phyloP scores from a whole-genome alignment of 2,113 vertebrate genomes.

The Polypterus senegalus region DNA sequence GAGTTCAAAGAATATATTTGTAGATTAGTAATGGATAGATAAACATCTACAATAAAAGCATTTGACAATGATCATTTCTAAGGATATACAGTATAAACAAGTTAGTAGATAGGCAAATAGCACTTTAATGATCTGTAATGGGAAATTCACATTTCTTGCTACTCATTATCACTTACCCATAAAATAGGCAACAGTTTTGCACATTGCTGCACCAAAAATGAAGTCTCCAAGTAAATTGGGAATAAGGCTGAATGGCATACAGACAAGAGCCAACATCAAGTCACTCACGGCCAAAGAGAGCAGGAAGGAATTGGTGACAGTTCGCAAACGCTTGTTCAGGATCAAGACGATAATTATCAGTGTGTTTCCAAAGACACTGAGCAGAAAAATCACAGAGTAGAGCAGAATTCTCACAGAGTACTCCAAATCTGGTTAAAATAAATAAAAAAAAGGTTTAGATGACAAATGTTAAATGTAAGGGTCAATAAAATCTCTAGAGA shows the following conservation, averaged over 20 bases:
- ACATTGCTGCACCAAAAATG: constrained; percentile 80
- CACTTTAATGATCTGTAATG: too few species aligned
- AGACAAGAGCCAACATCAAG: constrained; percentile 80
- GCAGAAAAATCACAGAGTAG: constrained; percentile 72
- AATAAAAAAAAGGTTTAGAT: background rate
- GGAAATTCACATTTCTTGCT: background rate
- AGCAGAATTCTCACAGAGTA: constrained; percentile 66
- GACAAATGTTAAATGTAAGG: too few species aligned
- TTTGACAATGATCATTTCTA: too few species aligned
- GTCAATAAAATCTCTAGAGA: too few species aligned
- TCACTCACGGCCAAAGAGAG: constrained; percentile 87
- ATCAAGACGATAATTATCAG: constrained; percentile 79
- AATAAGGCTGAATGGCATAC: constrained; percentile 90
- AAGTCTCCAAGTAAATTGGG: constrained; percentile 85
- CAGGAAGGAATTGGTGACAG: constrained; percentile 88
- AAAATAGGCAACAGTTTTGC: constrained; percentile 80
- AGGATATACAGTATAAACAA: too few species aligned
- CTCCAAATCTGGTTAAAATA: constrained; percentile 52
- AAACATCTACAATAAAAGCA: too few species aligned
- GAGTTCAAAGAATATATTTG: too few species aligned
- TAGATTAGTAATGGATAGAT: too few species aligned
- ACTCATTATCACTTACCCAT: constrained; percentile 63
- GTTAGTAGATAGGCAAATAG: too few species aligned
- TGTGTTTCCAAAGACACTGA: constrained; percentile 76
- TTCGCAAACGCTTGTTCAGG: constrained; percentile 77